Evolutionary conservation across 2,797 vertebrate species (phyloP).

Genomic region (Ctenosaura bakeri): DNA sequence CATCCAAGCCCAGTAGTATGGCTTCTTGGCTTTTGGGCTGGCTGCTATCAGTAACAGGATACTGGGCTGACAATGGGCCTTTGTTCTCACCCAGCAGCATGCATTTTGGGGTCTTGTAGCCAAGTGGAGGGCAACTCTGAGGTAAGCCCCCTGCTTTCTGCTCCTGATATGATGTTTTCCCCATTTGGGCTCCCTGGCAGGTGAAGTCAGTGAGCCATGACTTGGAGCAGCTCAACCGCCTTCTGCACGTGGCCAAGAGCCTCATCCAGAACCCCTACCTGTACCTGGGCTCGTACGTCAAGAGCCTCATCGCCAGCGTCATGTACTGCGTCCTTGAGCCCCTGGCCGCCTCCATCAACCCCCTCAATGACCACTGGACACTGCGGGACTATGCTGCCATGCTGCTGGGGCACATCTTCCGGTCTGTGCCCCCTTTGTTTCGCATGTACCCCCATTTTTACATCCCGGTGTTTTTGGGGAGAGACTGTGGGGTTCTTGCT

Average conservation of each 20-base stretch:
- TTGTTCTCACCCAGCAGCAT: too few relatives aligned
- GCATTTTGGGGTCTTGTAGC: too few relatives aligned
- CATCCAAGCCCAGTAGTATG: too few relatives aligned
- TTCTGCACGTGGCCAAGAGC: constrained; percentile 92
- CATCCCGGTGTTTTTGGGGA: background rate
- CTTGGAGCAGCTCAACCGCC: constrained; percentile 90
- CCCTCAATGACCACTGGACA: constrained; percentile 96
- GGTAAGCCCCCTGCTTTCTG: too few relatives aligned
- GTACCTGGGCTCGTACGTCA: constrained; percentile 92
- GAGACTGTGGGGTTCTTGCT: too few relatives aligned
- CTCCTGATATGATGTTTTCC: too few relatives aligned
- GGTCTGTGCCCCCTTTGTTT: constrained; percentile 73
- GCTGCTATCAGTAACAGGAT: too few relatives aligned
- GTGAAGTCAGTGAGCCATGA: constrained; percentile 96
- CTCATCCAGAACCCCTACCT: constrained; percentile 92
- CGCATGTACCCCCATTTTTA: background rate
- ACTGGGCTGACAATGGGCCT: too few relatives aligned
- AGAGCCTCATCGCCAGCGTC: constrained; percentile 91
- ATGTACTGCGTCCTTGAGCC: constrained; percentile 96
- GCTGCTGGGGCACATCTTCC: constrained; percentile 93
- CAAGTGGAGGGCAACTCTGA: too few relatives aligned
- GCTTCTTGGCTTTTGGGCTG: too few relatives aligned
- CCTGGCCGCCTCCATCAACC: constrained; percentile 94
- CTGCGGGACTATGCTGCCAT: constrained; percentile 91
- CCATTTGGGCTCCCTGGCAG: constrained; percentile 70